Evolutionary conservation across 2,888 invertebrate genomes (phyloP).

Genomic region (Napeogenes sylphis): DNA sequence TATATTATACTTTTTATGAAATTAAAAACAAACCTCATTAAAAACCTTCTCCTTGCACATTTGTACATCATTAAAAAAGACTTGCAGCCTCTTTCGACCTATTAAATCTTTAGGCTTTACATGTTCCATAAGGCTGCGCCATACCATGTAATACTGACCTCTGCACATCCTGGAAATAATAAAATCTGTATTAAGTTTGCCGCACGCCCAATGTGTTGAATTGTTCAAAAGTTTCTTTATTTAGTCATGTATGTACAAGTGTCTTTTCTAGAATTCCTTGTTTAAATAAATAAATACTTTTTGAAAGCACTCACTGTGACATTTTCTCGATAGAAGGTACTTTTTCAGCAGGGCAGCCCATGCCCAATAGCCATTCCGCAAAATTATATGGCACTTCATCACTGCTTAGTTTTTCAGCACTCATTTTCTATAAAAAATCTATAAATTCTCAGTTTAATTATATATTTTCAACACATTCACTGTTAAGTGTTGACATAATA

Average conservation of each 20-base stretch:
- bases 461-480: neutral
- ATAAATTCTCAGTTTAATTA: neutral
- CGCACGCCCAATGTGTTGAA: too few species aligned
- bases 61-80: conserved; percentile 58
- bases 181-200: neutral
- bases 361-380: conserved; percentile 60
- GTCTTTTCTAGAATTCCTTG: neutral
- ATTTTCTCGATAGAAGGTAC: conserved; percentile 62
- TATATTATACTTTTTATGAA: neutral
- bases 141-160: conserved; percentile 67
- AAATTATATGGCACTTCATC: conserved; percentile 63
- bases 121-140: conserved; percentile 67
- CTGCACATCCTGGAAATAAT: conserved; percentile 55
- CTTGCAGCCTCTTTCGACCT: conserved; percentile 54
- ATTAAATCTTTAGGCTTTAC: conserved; percentile 53
- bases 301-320: conserved; percentile 47
- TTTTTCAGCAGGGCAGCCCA: conserved; percentile 65
- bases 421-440: conserved; percentile 37
- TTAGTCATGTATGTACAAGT: neutral
- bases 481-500: too few species aligned
- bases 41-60: conserved; percentile 51
- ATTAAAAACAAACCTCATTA: conserved; percentile 44
- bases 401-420: conserved; percentile 50
- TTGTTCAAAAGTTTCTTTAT: too few species aligned
- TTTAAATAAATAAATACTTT: neutral